These are phyloP conservation scores for Neuroscelio doddi DNA, from an alignment of 2,888 invertebrate species.

Conservation along the genomic window DNA sequence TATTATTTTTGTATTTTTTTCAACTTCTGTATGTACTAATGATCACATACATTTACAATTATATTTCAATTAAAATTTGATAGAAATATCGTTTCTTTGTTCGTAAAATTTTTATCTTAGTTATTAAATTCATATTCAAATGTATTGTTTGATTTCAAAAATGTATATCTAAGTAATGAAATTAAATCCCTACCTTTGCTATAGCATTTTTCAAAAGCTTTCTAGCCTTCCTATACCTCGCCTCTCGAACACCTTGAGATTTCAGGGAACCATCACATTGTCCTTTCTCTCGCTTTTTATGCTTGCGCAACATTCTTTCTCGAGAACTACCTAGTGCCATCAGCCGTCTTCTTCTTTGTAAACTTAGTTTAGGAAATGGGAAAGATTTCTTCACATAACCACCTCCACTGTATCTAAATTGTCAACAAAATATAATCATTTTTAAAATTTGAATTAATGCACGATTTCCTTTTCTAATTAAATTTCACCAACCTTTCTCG, in stretches of 20 bases:
- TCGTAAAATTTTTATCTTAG: too few relatives aligned
- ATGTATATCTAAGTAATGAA: background rate
- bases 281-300: conserved; percentile 66
- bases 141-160: too few relatives aligned
- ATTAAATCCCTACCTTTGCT: conserved; percentile 65
- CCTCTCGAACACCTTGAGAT: conserved; percentile 64
- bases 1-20: too few relatives aligned
- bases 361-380: conserved; percentile 74
- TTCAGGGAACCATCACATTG: conserved; percentile 56
- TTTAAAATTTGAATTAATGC: background rate
- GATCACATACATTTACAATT: too few relatives aligned
- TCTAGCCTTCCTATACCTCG: conserved; percentile 70
- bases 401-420: conserved; percentile 72
- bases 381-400: conserved; percentile 77
- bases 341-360: conserved; percentile 73
- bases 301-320: conserved; percentile 68
- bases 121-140: too few relatives aligned
- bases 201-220: conserved; percentile 72
- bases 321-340: conserved; percentile 71
- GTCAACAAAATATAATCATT: background rate
- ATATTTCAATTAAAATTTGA: too few relatives aligned
- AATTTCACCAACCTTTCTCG: conserved; percentile 70
- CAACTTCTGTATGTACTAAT: too few relatives aligned
- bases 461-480: background rate
- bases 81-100: too few relatives aligned